Evolutionary conservation across 2,888 invertebrate species (phyloP), one percentile per base, ranked within the genome.

Genomic region (Spodoptera littoralis): DNA sequence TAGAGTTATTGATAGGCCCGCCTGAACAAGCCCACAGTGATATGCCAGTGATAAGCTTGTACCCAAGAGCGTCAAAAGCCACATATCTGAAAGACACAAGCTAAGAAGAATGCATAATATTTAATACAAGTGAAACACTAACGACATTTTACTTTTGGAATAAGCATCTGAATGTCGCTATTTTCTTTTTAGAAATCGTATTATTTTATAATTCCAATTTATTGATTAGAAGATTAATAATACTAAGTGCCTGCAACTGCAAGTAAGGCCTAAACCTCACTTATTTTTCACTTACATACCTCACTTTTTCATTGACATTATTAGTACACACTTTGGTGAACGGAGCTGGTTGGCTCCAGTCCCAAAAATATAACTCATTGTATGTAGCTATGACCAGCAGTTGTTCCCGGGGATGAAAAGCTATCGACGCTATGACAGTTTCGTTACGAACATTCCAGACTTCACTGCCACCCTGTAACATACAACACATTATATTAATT

Each of bases 361-460:
- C 97, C 98, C 98, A 98, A 89, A 98, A 98, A 86, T 97, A 96
- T 9, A 98, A 95, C 87, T 97, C 96, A 93, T 98, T 98, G 84
- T 95, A 96, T 0, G 98, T 97, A 22, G 98, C 98, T 80, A 98
- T 97, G n/a, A 97, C 98, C 55, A 98, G 92, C 65, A 98, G 93
- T 78, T 97, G 96, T 81, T 97, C 97, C 24, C 96, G 95, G 0
- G 98, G 98, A 90, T 98, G 98, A 90, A 98, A 98, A 8, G 98
- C 97, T 73, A 98, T 95, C 0, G 98, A 98, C 2, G 98, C 97
- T 79, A 98, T 98, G 22, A 97, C 97, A 13, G 96, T 96, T 83
- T 96, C 96, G 78, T 96, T 96, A 51, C 96, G 95, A 0, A 97
- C 96, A 78, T 96, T 96, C 97, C 98, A 98, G 36, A 97, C 96